Conservation (phyloP, 2,797 vertebrate species). For the Gila robusta region DNA sequence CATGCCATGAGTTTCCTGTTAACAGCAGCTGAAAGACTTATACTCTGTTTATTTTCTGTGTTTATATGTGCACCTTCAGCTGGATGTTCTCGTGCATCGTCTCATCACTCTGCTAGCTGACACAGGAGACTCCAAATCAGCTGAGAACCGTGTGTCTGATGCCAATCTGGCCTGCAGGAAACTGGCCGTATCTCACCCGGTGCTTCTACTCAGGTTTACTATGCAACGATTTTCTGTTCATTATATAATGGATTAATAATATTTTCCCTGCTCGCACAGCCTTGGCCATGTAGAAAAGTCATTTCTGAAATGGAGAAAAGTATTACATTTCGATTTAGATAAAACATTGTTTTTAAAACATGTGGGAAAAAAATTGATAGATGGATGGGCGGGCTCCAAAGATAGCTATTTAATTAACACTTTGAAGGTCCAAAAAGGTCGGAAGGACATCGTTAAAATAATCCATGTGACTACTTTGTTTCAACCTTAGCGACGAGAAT, state of each 20-base stretch:
- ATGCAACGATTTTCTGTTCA: not conserved
- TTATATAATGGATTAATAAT: not conserved
- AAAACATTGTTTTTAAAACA: not conserved
- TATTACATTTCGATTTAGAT: not conserved
- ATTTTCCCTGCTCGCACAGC: not conserved
- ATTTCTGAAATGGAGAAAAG: not conserved
- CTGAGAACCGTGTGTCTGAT: slow-evolving; percentile 88
- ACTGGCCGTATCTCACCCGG: slow-evolving; percentile 93
- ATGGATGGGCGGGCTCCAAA: too few species aligned
- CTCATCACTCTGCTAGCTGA: slow-evolving; percentile 94
- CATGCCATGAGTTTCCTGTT: not conserved
- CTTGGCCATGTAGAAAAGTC: not conserved
- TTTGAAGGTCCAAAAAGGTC: too few species aligned
- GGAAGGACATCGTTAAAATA: too few species aligned
- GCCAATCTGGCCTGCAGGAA: slow-evolving; percentile 97
- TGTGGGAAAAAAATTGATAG: too few species aligned
- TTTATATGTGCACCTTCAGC: slow-evolving; percentile 71
- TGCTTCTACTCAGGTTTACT: slow-evolving; percentile 91
- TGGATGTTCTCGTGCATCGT: slow-evolving; percentile 93
- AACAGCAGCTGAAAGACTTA: not conserved
- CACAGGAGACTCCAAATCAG: slow-evolving; percentile 87
- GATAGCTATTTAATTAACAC: too few species aligned
- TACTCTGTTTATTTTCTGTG: not conserved
- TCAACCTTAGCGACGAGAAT: too few species aligned
- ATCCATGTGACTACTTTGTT: too few species aligned